Evolutionary conservation across 2,888 invertebrate genomes (phyloP).

Genomic region (Orthosia cruda): DNA sequence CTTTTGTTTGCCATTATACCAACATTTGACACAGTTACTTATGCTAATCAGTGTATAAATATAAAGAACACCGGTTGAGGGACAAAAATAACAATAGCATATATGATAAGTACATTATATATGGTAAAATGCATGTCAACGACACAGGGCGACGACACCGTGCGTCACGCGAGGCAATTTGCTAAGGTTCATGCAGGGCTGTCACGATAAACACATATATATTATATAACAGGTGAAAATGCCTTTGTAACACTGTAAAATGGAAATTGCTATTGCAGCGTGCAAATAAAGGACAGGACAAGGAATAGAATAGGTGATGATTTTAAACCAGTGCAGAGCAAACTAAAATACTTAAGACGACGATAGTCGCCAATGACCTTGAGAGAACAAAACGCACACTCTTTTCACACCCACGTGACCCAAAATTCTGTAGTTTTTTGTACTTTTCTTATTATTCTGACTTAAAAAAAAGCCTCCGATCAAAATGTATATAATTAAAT

Average conservation of each 20-base stretch:
- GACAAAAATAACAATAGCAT: slow-evolving; percentile 37
- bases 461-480: too few relatives aligned
- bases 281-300: slow-evolving; percentile 5
- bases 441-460: too few relatives aligned
- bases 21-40: slow-evolving; percentile 15
- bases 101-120: slow-evolving; percentile 21
- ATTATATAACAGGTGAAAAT: background rate
- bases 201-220: slow-evolving; percentile 8
- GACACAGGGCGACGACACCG: slow-evolving; percentile 54
- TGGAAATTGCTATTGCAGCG: slow-evolving; percentile 3
- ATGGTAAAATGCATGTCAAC: slow-evolving; percentile 46
- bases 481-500: too few relatives aligned
- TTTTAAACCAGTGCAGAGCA: background rate
- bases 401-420: too few relatives aligned
- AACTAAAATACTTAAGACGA: too few relatives aligned
- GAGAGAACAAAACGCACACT: too few relatives aligned
- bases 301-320: background rate
- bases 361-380: too few relatives aligned
- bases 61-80: slow-evolving; percentile 13
- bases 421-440: too few relatives aligned
- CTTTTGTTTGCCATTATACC: slow-evolving; percentile 12
- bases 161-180: slow-evolving; percentile 60
- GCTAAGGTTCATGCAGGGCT: slow-evolving; percentile 44
- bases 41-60: slow-evolving; percentile 9
- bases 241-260: slow-evolving; percentile 10